phyloP scores from a whole-genome alignment of 2,797 vertebrate genomes.

The Manis pentadactyla region DNA sequence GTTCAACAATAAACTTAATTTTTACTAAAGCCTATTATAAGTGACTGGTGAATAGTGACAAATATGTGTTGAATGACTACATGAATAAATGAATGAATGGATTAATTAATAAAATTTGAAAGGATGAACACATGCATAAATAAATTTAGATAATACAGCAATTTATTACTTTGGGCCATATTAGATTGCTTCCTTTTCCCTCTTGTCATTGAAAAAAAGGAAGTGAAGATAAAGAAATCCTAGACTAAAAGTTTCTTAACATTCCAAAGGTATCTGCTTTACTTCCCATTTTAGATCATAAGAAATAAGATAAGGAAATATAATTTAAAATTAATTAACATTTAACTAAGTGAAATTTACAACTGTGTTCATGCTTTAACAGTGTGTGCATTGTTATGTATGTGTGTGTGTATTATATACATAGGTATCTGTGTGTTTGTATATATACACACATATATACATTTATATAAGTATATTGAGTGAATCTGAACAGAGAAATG shows the following conservation, averaged over 20 bases:
- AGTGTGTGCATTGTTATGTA: background rate
- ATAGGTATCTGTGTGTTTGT: background rate
- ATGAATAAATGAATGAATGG: background rate
- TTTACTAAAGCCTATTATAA: background rate
- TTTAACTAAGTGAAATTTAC: background rate
- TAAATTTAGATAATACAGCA: background rate
- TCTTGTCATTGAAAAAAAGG: background rate
- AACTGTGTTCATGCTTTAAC: background rate
- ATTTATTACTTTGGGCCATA: background rate
- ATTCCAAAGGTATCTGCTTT: background rate
- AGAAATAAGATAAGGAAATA: background rate
- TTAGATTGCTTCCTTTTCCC: background rate
- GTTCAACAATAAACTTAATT: background rate
- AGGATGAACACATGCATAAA: background rate
- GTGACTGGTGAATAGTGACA: background rate
- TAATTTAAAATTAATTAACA: background rate
- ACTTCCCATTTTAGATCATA: background rate
- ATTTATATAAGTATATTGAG: background rate
- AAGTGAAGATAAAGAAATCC: background rate
- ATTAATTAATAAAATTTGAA: background rate
- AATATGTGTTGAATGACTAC: background rate
- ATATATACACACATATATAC: background rate
- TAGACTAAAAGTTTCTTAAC: background rate
- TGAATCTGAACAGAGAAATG: background rate
- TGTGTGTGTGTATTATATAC: background rate